phyloP scores from a whole-genome alignment of 2,113 vertebrate species.

The Tragelaphus scriptus region DNA sequence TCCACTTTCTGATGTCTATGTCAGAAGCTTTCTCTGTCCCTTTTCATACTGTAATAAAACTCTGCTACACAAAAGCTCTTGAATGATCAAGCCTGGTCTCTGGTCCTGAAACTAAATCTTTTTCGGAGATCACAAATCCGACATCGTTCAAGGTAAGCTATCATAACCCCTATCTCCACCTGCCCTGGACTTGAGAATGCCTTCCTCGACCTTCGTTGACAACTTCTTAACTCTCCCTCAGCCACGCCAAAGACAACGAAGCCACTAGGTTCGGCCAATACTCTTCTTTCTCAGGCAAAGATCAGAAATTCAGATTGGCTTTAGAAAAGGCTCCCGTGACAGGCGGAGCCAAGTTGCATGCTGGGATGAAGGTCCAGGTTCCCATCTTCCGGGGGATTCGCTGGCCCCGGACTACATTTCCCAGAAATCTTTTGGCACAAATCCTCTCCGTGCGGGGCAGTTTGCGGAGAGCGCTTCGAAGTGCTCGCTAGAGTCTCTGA shows the following conservation, averaged over 20 bases:
- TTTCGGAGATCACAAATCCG: not conserved
- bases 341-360: not conserved
- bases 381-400: not conserved
- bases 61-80: not conserved
- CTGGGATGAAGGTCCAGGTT: not conserved
- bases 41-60: not conserved
- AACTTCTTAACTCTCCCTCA: not conserved
- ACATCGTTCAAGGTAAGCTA: not conserved
- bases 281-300: not conserved
- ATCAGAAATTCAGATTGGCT: rapidly evolving
- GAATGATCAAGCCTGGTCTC: not conserved
- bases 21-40: not conserved
- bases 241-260: not conserved
- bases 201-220: not conserved
- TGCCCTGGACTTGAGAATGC: not conserved
- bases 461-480: rapidly evolving
- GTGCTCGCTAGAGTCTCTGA: not conserved
- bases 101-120: not conserved
- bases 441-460: not conserved
- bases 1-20: not conserved
- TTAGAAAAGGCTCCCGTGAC: rapidly evolving
- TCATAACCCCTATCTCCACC: not conserved
- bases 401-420: not conserved
- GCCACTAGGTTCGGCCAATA: rapidly evolving
- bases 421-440: not conserved